Conservation (phyloP, 2,797 vertebrate genomes). For the Fratercula arctica region DNA sequence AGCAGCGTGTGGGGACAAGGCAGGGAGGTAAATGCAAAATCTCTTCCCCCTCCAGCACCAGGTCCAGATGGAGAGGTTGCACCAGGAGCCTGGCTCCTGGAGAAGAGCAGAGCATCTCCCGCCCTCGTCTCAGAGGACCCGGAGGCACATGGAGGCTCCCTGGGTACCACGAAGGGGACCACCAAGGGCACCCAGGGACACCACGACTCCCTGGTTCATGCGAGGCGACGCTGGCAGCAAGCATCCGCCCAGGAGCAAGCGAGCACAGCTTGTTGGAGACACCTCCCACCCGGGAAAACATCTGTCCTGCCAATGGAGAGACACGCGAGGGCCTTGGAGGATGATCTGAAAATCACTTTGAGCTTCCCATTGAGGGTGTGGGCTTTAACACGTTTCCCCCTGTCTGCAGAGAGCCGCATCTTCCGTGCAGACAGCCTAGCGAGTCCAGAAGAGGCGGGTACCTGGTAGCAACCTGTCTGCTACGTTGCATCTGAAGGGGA, state of each 20-base stretch:
- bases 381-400: not conserved
- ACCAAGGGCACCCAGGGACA: too few species aligned
- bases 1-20: not conserved
- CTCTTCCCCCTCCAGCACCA: not conserved
- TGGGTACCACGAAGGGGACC: not conserved
- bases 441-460: not conserved
- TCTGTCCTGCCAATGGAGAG: not conserved
- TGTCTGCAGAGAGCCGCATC: not conserved
- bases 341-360: not conserved
- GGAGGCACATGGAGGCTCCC: too few species aligned
- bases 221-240: not conserved
- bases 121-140: rapidly evolving
- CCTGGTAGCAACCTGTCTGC: not conserved
- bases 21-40: not conserved
- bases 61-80: not conserved
- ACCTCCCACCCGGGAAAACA: not conserved
- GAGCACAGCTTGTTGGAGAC: not conserved
- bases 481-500: rapidly evolving
- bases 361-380: not conserved
- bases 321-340: not conserved
- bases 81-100: too few species aligned
- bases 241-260: not conserved
- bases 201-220: not conserved
- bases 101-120: not conserved
- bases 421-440: not conserved